A percentile compares a stretch with the other conserved stretches of the same genome.
Conservation (phyloP, 2,113 vertebrate genomes). For the Ardeotis arabs region DNA sequence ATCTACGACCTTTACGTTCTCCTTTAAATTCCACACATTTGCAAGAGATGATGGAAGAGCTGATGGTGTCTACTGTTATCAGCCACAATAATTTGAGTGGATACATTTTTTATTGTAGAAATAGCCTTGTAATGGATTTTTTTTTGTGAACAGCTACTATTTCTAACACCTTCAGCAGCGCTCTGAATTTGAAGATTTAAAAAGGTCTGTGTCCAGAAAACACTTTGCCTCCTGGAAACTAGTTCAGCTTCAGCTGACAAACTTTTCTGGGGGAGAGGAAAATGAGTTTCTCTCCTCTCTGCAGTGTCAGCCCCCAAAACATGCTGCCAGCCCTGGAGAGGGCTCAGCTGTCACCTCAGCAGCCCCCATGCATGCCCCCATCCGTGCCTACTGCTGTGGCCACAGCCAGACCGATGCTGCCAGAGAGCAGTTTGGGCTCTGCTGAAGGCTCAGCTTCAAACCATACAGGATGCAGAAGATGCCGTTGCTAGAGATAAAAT, state of each 20-base stretch:
- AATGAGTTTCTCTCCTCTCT: neutral
- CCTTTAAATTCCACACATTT: constrained; percentile 22
- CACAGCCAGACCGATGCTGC: neutral
- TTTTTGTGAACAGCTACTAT: neutral
- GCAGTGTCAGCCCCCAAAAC: neutral
- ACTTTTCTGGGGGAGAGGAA: neutral
- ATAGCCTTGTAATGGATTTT: neutral
- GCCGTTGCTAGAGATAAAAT: neutral
- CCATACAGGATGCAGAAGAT: neutral
- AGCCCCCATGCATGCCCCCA: neutral
- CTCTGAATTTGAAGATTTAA: neutral
- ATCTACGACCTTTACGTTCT: neutral
- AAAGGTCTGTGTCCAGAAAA: neutral
- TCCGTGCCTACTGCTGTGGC: rapidly evolving
- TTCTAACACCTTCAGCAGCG: neutral
- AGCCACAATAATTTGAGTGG: neutral
- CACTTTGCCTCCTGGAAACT: neutral
- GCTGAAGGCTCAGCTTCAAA: neutral
- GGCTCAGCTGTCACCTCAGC: neutral
- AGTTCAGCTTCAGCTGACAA: neutral
- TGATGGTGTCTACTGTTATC: neutral
- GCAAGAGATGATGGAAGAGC: neutral
- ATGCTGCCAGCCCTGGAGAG: neutral
- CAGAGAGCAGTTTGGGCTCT: neutral
- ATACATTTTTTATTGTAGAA: neutral